Evolutionary conservation across 2,113 vertebrate species (phyloP).

Genomic region (Oncorhynchus tshawytscha): DNA sequence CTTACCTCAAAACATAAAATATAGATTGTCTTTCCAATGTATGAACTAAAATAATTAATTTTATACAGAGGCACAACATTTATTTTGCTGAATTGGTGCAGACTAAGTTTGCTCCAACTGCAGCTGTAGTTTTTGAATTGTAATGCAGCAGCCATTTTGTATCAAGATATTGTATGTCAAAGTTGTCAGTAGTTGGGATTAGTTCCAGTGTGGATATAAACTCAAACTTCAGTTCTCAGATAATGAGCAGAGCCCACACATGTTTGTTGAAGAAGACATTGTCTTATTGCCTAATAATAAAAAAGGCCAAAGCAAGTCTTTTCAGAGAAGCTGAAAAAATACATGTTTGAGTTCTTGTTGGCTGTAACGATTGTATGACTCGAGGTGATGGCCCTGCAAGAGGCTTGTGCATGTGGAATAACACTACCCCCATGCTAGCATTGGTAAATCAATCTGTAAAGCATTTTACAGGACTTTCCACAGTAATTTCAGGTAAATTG

Average conservation of each 20-base stretch:
- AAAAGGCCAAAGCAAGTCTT: not conserved
- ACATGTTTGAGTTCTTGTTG: constrained; percentile 10
- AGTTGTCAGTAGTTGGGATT: not conserved
- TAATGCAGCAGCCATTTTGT: constrained; percentile 19
- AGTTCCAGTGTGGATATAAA: not conserved
- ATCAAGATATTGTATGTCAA: constrained; percentile 8
- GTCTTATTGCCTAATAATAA: not conserved
- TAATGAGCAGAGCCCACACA: not conserved
- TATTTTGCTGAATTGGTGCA: not conserved
- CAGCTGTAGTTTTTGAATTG: not conserved
- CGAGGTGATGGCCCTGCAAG: constrained; percentile 17
- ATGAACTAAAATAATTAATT: not conserved
- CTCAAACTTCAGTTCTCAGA: not conserved
- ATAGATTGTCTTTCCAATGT: not conserved
- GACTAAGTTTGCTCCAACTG: not conserved
- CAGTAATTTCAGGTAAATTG: constrained; percentile 13
- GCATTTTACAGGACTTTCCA: constrained; percentile 23
- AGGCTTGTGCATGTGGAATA: constrained; percentile 25
- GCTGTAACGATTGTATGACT: constrained; percentile 31
- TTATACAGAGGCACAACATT: not conserved
- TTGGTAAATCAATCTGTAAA: constrained; percentile 30
- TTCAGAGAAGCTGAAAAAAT: constrained; percentile 2
- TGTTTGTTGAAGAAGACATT: not conserved
- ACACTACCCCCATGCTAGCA: not conserved
- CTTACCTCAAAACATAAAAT: not conserved